Evolutionary conservation across 2,797 vertebrate genomes (phyloP), one percentile per base, ranked within the genome.

Genomic region (Mus minutoides): DNA sequence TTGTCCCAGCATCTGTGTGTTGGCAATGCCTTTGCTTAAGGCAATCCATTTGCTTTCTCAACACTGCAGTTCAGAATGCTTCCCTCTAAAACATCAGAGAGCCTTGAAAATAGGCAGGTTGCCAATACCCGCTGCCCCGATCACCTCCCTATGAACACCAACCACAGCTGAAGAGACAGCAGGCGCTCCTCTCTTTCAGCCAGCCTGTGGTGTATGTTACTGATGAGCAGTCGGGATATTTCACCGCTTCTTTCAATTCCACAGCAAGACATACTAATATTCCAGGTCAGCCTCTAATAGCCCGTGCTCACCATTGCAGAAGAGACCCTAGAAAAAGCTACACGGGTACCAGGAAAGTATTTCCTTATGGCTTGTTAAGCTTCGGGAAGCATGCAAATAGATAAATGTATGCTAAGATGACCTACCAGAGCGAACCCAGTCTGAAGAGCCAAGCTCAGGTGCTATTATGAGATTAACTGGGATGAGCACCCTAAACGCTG

Each of bases 381-480:
- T 62, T 86, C 54, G 3, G 54, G 8, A 34, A 92, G 69, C 0
- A 0, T 10, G 78, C 3, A 90, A 96, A 96, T 62, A 7, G 0
- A 87, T 9, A 92, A 84, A 97, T 97, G 90, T 83, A 96, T 85
- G 92, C 76, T 76, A 96, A 85, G 52, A 19, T 80, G 71, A 88
- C 37, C 14, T 67, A 69, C 75, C 93, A 82, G 54, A 96, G 97
- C 92, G 75, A 54, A n/a, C 43, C 13, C 0, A 88, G 90, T 94
- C 92, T 97, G 94, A 22, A 60, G 93, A 24, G 58, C 52, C 94
- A 60, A 43, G 90, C 93, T 96, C 97, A 83, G 75, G 96, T 90
- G 95, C 95, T 3, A 64, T 8, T 82, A 97, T 92, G 21, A 96
- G 91, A 75, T 94, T 85, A 64, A 96, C 96, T 93, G 93, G 83